Percentiles rank a stretch among this genome's conserved stretches.
Conservation (phyloP, 2,797 vertebrate genomes). For the Remorina albescens region DNA sequence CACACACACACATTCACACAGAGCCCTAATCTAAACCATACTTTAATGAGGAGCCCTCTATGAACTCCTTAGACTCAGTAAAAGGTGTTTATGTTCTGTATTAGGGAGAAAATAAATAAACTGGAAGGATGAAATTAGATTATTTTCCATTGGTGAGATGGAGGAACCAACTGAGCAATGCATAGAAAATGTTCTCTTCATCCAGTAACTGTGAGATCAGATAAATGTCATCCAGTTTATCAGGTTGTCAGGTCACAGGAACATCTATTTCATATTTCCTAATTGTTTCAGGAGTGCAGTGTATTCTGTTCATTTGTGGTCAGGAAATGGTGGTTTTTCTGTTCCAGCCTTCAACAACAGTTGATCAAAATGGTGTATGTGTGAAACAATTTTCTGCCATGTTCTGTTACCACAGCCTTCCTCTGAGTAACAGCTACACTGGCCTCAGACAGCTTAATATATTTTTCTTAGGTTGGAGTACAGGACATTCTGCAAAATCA, state of each 20-base stretch:
- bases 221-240: constrained; percentile 52
- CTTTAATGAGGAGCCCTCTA: constrained; percentile 68
- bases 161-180: constrained; percentile 33
- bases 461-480: constrained; percentile 7
- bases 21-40: constrained; percentile 68
- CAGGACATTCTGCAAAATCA: constrained; percentile 22
- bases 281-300: constrained; percentile 41
- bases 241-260: constrained; percentile 48
- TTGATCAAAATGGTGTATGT: constrained; percentile 20
- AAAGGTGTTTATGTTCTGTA: constrained; percentile 78
- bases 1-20: constrained; percentile 37
- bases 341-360: neutral
- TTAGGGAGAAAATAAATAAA: constrained; percentile 68
- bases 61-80: constrained; percentile 72
- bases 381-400: constrained; percentile 38
- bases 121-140: constrained; percentile 67
- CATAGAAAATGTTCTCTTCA: constrained; percentile 47
- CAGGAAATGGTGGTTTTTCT: constrained; percentile 1
- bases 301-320: constrained; percentile 2
- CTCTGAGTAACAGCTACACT: constrained; percentile 54
- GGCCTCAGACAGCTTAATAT: constrained; percentile 16
- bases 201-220: constrained; percentile 37
- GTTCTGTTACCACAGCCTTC: constrained; percentile 33
- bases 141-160: constrained; percentile 57
- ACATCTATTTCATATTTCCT: constrained; percentile 54